Conservation (phyloP, 2,797 vertebrate genomes). For the Amniataba percoides region DNA sequence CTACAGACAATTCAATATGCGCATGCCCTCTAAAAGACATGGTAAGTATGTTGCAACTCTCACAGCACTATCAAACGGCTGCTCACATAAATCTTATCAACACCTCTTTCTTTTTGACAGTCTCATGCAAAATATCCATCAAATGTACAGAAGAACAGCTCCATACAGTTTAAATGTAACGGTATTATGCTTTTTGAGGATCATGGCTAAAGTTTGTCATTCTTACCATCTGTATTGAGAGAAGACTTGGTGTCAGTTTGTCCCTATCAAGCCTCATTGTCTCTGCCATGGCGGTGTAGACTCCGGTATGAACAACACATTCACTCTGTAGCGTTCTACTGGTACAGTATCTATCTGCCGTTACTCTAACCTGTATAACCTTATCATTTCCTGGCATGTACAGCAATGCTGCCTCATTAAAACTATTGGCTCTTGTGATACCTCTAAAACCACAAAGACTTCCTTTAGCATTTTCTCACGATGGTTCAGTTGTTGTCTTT, state of each 20-base stretch:
- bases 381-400: constrained; percentile 81
- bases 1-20: constrained; percentile 79
- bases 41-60: constrained; percentile 65
- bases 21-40: constrained; percentile 80
- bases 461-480: constrained; percentile 85
- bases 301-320: constrained; percentile 46
- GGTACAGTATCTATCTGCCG: constrained; percentile 67
- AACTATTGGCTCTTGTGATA: constrained; percentile 81
- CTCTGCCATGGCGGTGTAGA: constrained; percentile 33
- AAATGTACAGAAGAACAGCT: constrained; percentile 11
- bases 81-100: constrained; percentile 74
- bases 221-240: constrained; percentile 69
- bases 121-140: constrained; percentile 6
- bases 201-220: constrained; percentile 29
- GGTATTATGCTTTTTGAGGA: constrained; percentile 16
- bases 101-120: constrained; percentile 62
- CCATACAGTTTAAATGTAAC: neutral
- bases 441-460: constrained; percentile 83
- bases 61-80: constrained; percentile 70
- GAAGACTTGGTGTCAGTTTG: constrained; percentile 37
- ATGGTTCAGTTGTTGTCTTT: constrained; percentile 75
- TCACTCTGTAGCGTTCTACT: constrained; percentile 37
- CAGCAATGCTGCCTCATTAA: constrained; percentile 85
- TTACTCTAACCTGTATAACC: constrained; percentile 79
- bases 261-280: constrained; percentile 29